Base-by-base conservation (phyloP, 2,113 vertebrate species). In the Neogale vison region DNA sequence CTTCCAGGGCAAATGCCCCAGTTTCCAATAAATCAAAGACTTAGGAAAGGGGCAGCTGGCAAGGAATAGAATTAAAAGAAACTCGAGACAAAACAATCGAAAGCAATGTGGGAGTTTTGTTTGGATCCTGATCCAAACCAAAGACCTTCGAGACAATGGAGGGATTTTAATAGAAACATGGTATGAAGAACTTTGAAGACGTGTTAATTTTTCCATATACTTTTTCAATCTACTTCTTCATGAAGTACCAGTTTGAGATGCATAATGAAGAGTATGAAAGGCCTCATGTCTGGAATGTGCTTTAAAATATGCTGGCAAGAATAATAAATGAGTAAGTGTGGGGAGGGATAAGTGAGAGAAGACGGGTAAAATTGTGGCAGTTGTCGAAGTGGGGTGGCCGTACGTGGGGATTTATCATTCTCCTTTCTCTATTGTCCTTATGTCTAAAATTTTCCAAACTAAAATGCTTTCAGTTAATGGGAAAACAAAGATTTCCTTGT, bases 1-100 rank as follows among this genome's bases (percentile, higher is more conserved):
- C 55, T 81, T 76, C 10, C 5, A 67, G 52, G 15, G 26, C 61
- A 88, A 72, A 96, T 65, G 42, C n/a, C n/a, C 55, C 39, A 87
- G 5, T 90, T 90, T 77, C 74, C 74, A 96, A 39, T 45, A 83
- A 96, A 72, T 57, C 74, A 81, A 74, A 90, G 26, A 65, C 29
- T 21, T 69, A 34, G 71, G 21, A 42, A 82, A 81, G n/a, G 69
- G 47, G 13, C 34, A 80, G 4, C 4, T 82, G 39, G 39, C 4
- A 24, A 81, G 29, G 2, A 15, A 7, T 31, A 77, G 86, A 74
- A n/a, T 24, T 24, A 65, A 71, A 82, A 88, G 26, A 76, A 69
- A 29, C 59, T 42, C 23, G 26, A 26, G 13, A 34, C 24, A 57
- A 76, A 93, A 79, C 9, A 57, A 61, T 59, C 17, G 39, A 79